Conservation (phyloP, 2,797 vertebrate genomes). For the Hyperoplus immaculatus region DNA sequence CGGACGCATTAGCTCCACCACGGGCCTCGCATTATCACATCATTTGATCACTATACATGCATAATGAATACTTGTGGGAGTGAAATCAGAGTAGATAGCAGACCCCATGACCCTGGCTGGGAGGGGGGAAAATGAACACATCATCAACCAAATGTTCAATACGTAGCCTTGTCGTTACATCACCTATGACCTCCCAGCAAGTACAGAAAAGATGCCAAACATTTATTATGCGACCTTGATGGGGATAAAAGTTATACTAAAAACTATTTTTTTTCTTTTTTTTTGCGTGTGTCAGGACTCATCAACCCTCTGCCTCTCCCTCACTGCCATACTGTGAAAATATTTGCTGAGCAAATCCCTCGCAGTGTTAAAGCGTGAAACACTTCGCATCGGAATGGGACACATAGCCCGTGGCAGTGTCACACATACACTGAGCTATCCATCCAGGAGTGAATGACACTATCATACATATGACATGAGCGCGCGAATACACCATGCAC, state of each 20-base stretch:
- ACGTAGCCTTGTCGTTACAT: constrained; percentile 58
- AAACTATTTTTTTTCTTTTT: constrained; percentile 13
- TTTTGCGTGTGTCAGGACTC: constrained; percentile 23
- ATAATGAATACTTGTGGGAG: constrained; percentile 77
- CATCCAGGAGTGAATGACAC: constrained; percentile 51
- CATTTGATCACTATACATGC: constrained; percentile 76
- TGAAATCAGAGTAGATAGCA: constrained; percentile 53
- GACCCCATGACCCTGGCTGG: constrained; percentile 59
- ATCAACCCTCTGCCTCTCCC: constrained; percentile 33
- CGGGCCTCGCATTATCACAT: constrained; percentile 67
- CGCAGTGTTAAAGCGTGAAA: constrained; percentile 81
- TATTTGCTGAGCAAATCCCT: constrained; percentile 87
- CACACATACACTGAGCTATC: constrained; percentile 38
- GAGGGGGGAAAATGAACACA: constrained; percentile 57
- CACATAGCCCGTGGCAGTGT: constrained; percentile 69
- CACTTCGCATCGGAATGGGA: constrained; percentile 89
- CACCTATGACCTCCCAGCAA: constrained; percentile 62
- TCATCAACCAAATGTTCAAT: constrained; percentile 55
- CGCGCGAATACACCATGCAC: not conserved
- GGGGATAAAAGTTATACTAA: constrained; percentile 29
- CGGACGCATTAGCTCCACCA: constrained; percentile 56
- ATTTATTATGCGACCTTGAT: constrained; percentile 41
- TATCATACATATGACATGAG: constrained; percentile 47
- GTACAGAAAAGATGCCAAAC: constrained; percentile 13
- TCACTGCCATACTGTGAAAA: constrained; percentile 84